Evolutionary conservation across 2,113 vertebrate genomes (phyloP).

Genomic region (Mesitornis unicolor): DNA sequence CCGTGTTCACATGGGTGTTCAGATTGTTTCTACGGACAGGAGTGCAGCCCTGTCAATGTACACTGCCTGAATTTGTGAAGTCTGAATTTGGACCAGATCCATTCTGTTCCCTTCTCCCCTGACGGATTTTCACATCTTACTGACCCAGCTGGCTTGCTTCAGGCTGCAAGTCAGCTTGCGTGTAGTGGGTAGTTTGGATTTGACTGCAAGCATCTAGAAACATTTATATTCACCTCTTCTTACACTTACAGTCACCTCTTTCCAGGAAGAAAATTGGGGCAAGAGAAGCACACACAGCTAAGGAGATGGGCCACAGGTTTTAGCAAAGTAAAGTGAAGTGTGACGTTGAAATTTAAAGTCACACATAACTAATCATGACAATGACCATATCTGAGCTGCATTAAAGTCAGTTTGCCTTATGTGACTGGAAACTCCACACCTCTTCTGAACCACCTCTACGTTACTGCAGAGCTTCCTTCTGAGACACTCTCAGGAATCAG

Average conservation of each 20-base stretch:
- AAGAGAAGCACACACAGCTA: neutral
- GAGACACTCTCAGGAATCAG: neutral
- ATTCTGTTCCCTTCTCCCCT: neutral
- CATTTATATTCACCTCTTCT: neutral
- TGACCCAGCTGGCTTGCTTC: neutral
- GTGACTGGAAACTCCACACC: neutral
- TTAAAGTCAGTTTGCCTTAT: neutral
- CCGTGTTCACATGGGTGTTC: fast-evolving
- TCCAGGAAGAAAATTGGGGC: neutral
- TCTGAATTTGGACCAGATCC: neutral
- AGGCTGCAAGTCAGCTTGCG: neutral
- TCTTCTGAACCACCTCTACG: neutral
- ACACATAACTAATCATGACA: neutral
- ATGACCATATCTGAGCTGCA: neutral
- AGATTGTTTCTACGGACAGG: neutral
- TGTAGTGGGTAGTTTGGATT: neutral
- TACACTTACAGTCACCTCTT: neutral
- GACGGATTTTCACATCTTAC: neutral
- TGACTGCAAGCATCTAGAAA: neutral
- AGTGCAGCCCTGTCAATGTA: neutral
- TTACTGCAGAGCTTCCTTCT: neutral
- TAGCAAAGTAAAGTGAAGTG: neutral
- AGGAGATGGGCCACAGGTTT: neutral
- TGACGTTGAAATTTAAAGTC: neutral
- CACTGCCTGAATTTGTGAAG: neutral